Base-by-base conservation (phyloP, 2,888 invertebrate species). In the Hydraecia micacea region DNA sequence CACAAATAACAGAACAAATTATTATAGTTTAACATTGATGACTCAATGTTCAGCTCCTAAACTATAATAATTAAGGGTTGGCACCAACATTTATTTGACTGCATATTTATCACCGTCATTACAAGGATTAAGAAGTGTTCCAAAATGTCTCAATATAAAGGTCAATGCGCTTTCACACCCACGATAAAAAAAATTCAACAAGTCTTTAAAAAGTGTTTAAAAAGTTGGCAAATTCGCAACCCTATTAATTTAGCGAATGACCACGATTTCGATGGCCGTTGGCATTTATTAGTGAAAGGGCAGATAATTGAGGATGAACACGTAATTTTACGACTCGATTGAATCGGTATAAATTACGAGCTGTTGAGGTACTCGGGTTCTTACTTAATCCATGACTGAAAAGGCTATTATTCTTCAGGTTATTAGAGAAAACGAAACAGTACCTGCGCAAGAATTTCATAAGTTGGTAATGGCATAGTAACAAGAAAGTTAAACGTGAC, bases 71-170 rank as follows among this genome's bases (percentile, higher is more conserved):
- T 36, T 70, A 39, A 63, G 73, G 49, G 28, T 72, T 62, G 55
- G 49, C 55, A 79, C 32, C 18, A 58, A n/a, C 25, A 36, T 49
- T 39, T n/a, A 79, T 79, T 75, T 75, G 73, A 58, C 63, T 79
- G 83, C 70, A 69, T 82, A 86, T 89, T 87, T 86, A 87, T 90
- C 87, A 87, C 77, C 79, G 87, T 87, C 88, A 80, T 87, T 88
- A 81, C 73, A 79, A 75, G 89, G 87, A 91, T 91, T 90, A 87
- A 87, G 83, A 79, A 77, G 68, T 88, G 81, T 89, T 86, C 81
- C 79, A 75, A 81, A 90, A 87, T 86, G 70, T 80, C 81, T 85
- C 84, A 79, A 46, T 82, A 84, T 79, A 83, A 88, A 86, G 87
- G 89, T 81, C 88, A 88, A 81, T 86, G 86, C 75, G 81, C 87